Base-by-base conservation (phyloP, 1,140 invertebrate species). In the Cyrtorhinus lividipennis region DNA sequence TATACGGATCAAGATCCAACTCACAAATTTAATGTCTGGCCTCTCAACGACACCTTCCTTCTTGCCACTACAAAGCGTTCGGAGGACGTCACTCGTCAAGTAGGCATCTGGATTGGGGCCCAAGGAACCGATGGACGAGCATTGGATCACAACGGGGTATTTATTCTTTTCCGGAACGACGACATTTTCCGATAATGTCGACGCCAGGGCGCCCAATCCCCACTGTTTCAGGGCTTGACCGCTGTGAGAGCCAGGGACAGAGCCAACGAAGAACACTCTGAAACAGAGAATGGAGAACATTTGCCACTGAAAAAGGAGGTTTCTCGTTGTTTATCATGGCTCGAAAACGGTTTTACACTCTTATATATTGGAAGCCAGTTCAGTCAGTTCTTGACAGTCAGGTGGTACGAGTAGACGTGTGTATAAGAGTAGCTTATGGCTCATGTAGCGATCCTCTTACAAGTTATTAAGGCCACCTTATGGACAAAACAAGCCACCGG, bases 91-190 rank as follows among this genome's bases (percentile, higher is more conserved):
- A 24, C 78, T 76, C 46, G 75, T 73, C 10, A 92, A 69, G 88
- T 88, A 92, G 13, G 78, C 73, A n/a, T 81, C 78, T 26, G 81
- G 78, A 64, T 74, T 80, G 2, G 81, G 72, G 8, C 92, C 92
- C 38, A 93, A 79, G 27, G 83, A 86, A 3, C 95, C 93, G 63
- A 97, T 88, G 67, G 91, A 95, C 13, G 91, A 95, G 67, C 90
- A 88, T 74, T 96, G 93, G 15, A 85, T 85, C 25, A 95, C 72
- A 3, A 89, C 72, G 20, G 79, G 78, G 84, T 57, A 62, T 24
- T 15, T 13, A 61, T 65, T 63, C 8, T 38, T 62, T 5, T 64
- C 63, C n/a, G 27, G 18, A 25, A 58, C 22, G 10, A 30, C 18
- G 13, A 59, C 45, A 44, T 65, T 56, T 20, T 63, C 61, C 2